Base-by-base conservation (phyloP, 2,888 invertebrate genomes). In the Trisateles emortualis region DNA sequence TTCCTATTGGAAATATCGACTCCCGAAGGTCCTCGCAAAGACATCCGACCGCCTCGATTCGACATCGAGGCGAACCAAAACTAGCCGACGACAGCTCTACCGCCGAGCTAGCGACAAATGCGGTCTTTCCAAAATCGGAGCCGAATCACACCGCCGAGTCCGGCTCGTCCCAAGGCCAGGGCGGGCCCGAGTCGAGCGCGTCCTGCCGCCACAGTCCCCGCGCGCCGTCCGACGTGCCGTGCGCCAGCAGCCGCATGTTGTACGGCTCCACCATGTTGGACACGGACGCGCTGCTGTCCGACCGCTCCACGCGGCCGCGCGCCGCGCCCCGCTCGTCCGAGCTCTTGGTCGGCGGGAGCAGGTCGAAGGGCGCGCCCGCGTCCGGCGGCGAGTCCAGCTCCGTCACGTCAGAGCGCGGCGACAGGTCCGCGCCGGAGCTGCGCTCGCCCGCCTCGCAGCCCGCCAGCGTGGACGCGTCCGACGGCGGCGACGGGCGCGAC, bases 141-240 rank as follows among this genome's bases (percentile, higher is more conserved):
- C 11, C 8, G 26, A 8, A 6, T 90, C 91, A 93, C 36, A 93
- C 92, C 47, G 90, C 86, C 3, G 91, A 91, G 81, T 93, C 93
- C 14, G 92, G 90, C 70, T 90, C 88, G 72, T 88, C 88, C 88
- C 90, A 89, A n/a, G 89, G 90, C 91, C 92, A 92, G 32, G 92
- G 91, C 76, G 92, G 90, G 68, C 75, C 86, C 48, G 88, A 54
- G 78, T 92, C 92, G 40, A 92, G 76, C 58, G 93, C 93, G 83
- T 93, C 90, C 81, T 93, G 93, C 0, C 93, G 85, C 92, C 92
- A 93, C 66, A 93, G 86, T 44, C 79, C 78, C 56, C 91, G 87
- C 52, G 80, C 68, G 51, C 81, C 71, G 54, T 90, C 90, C 30
- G 83, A 75, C 36, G 82, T 60, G 59, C 83, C 86, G 73, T 76